Evolutionary conservation across 2,888 invertebrate genomes (phyloP), one percentile per base, ranked within the genome.

Genomic region (Nephrotoma flavescens): DNA sequence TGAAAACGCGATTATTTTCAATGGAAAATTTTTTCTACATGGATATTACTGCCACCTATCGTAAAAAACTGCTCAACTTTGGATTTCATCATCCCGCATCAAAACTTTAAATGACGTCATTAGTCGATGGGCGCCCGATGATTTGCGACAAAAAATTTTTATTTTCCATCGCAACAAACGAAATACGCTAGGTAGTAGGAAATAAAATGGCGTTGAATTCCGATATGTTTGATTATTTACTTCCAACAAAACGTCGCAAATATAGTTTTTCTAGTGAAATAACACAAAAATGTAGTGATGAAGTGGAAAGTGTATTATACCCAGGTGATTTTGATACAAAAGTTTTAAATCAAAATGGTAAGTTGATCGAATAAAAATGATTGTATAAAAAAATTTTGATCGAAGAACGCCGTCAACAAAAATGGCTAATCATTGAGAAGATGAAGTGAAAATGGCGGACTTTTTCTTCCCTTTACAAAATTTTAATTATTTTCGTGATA

Each of bases 121-220:
- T 71, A 11, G 9, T 71, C 71, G 71, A 71, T 31, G 6, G 6
- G 31, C 31, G 9, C 71, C 31, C 71, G 71, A 71, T 31, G 71
- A 71, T 71, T 19, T 19, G 19, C 71, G 71, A 71, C 6, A 31
- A 31, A 31, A 31, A 52, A 31, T 57, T 57, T n/a, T 19, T 71
- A 7, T 71, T 71, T 31, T 31, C 9, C 71, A 71, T 71, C 71
- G 31, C 71, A 71, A 31, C 31, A 71, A 71, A 71, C 71, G 19
- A 71, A 47, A 71, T 71, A 52, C 71, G 31, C 31, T 31, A 31
- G 31, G 31, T 31, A 71, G 71, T 71, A 71, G 71, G 84, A 41
- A 84, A 85, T 44, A 85, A 85, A 42, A 85, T 85, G 85, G 85
- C 85, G 85, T 85, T 45, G 85, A 45, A 85, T 85, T 85, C 85